Percentiles rank a stretch among this genome's conserved stretches.
These are phyloP conservation scores for Ichneumoninae sp. DNA, from an alignment of 2,888 invertebrate species.

Conservation along the genomic window DNA sequence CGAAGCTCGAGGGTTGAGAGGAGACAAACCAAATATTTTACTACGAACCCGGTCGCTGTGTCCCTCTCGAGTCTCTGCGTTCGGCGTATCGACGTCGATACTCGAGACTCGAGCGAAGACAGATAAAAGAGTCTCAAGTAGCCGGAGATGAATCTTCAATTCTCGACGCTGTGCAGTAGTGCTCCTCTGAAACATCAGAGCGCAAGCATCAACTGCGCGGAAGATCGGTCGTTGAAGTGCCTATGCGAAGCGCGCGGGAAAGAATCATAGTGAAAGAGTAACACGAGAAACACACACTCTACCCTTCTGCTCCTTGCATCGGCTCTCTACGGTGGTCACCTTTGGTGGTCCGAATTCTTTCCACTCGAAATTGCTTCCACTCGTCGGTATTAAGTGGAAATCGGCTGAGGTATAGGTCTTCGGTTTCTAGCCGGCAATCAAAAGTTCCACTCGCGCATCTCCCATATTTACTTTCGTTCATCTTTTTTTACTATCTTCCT, in stretches of 20 bases:
- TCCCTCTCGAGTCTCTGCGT: slow-evolving; percentile 35
- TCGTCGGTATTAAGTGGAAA: slow-evolving; percentile 78
- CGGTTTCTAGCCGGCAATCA: slow-evolving; percentile 75
- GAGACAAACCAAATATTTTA: slow-evolving; percentile 53
- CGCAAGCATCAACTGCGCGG: slow-evolving; percentile 56
- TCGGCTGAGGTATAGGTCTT: slow-evolving; percentile 72
- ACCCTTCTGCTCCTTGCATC: slow-evolving; percentile 62
- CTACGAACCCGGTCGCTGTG: slow-evolving; percentile 29
- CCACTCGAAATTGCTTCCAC: slow-evolving; percentile 81
- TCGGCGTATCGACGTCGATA: slow-evolving; percentile 74
- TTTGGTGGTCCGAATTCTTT: slow-evolving; percentile 83
- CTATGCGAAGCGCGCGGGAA: slow-evolving; percentile 65
- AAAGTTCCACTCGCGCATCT: slow-evolving; percentile 53
- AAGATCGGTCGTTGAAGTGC: slow-evolving; percentile 77
- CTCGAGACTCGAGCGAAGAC: slow-evolving; percentile 67
- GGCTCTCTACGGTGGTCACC: slow-evolving; percentile 74
- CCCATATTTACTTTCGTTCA: slow-evolving; percentile 6
- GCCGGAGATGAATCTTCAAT: slow-evolving; percentile 82
- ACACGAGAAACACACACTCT: slow-evolving; percentile 61
- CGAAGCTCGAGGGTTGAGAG: slow-evolving; percentile 10
- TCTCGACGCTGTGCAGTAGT: slow-evolving; percentile 67
- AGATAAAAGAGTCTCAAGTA: slow-evolving; percentile 73
- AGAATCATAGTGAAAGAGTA: slow-evolving; percentile 44
- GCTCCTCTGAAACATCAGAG: slow-evolving; percentile 70
- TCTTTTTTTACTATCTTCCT: slow-evolving; percentile 11